Conservation (phyloP, 2,888 invertebrate genomes). For the Epirrhoe alternata region DNA sequence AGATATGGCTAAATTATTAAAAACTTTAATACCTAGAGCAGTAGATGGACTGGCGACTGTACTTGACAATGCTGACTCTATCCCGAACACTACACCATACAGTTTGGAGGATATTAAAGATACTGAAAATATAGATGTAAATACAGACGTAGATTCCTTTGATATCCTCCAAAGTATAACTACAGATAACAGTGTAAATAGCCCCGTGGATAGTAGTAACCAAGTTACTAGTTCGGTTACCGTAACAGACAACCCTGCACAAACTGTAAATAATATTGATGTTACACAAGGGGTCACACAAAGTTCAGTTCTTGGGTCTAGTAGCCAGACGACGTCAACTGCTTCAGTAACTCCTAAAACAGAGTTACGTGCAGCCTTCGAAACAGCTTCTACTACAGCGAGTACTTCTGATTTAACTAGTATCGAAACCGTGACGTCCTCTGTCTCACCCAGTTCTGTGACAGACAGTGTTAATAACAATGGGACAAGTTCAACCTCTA, state of each 20-base stretch:
- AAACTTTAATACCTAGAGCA: constrained; percentile 80
- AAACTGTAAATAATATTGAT: constrained; percentile 68
- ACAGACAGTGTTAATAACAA: constrained; percentile 51
- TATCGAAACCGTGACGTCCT: constrained; percentile 49
- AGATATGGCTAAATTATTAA: constrained; percentile 82
- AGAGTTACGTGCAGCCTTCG: constrained; percentile 36
- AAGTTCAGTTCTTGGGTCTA: constrained; percentile 56
- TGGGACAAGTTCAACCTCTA: constrained; percentile 41
- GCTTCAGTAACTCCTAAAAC: constrained; percentile 28
- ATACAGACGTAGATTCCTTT: constrained; percentile 49
- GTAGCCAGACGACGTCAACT: constrained; percentile 56
- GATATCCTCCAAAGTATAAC: constrained; percentile 70
- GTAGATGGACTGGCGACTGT: constrained; percentile 67
- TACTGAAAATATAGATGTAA: constrained; percentile 71
- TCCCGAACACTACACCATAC: constrained; percentile 77
- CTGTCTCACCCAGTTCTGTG: constrained; percentile 54
- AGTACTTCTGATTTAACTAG: constrained; percentile 22
- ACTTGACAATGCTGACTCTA: constrained; percentile 66
- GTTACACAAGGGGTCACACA: constrained; percentile 48
- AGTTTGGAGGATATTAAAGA: constrained; percentile 81
- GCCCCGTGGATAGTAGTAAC: constrained; percentile 54
- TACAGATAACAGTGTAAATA: constrained; percentile 69
- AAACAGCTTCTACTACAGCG: constrained; percentile 37
- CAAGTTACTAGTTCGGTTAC: constrained; percentile 42
- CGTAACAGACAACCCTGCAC: constrained; percentile 48